phyloP scores from a whole-genome alignment of 1,140 invertebrate genomes.

The Drosophila seguyi region DNA sequence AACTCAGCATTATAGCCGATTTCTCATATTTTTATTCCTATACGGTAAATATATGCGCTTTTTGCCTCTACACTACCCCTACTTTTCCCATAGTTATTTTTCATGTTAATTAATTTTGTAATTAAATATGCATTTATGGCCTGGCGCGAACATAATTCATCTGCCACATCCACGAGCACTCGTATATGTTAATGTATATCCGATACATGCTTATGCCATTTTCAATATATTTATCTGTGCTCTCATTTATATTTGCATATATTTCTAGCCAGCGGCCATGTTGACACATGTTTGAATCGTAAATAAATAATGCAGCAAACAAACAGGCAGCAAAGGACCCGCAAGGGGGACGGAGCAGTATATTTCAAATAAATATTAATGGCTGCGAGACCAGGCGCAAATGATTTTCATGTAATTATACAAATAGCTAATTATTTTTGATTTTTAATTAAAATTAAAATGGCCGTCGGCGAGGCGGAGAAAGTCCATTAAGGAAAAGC shows the following conservation, averaged over 20 bases:
- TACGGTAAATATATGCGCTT: background rate
- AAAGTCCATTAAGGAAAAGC: constrained; percentile 42
- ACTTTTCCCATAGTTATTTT: constrained; percentile 59
- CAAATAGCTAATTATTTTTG: constrained; percentile 74
- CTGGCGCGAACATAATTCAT: constrained; percentile 70
- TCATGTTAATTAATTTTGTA: constrained; percentile 82
- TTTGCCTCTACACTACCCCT: constrained; percentile 20
- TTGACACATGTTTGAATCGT: constrained; percentile 83
- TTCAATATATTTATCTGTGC: constrained; percentile 71
- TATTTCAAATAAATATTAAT: constrained; percentile 78
- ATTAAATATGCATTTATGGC: constrained; percentile 78
- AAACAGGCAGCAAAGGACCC: constrained; percentile 26
- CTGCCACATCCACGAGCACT: constrained; percentile 30
- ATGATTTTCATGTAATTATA: constrained; percentile 78
- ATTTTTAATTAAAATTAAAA: constrained; percentile 77
- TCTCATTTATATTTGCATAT: constrained; percentile 66
- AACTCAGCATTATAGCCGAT: constrained; percentile 28
- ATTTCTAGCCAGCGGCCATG: constrained; percentile 72
- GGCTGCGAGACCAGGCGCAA: constrained; percentile 60
- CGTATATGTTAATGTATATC: constrained; percentile 33
- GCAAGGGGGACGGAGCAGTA: constrained; percentile 9
- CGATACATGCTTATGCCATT: constrained; percentile 65
- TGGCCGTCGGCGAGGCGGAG: constrained; percentile 38
- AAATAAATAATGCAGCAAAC: constrained; percentile 77
- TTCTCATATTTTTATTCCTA: constrained; percentile 35